Conservation (phyloP, 1,140 invertebrate species). For the Ganaspis sp. region DNA sequence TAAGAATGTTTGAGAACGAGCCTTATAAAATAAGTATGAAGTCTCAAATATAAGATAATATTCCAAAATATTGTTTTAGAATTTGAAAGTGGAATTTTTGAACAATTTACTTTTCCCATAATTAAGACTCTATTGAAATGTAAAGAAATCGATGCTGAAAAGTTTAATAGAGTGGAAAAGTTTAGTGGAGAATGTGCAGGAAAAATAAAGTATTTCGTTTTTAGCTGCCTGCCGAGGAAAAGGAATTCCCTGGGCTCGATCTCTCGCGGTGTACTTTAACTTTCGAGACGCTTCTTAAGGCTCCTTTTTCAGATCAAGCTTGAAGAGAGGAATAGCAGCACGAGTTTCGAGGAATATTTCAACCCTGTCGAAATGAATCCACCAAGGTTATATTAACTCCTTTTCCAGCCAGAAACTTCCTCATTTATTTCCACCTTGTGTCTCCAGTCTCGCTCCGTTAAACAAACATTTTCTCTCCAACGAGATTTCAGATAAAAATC, state of each 20-base stretch:
- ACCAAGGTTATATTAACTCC: conserved; percentile 24
- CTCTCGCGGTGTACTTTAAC: conserved; percentile 21
- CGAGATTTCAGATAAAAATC: conserved; percentile 15
- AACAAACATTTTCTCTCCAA: conserved; percentile 22
- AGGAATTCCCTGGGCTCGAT: conserved; percentile 15
- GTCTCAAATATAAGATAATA: neutral
- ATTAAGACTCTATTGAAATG: neutral
- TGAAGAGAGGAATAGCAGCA: neutral
- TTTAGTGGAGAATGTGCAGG: neutral
- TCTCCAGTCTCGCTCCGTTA: conserved; percentile 20
- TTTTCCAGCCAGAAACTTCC: conserved; percentile 27
- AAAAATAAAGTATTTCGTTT: conserved; percentile 13
- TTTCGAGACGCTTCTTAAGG: neutral
- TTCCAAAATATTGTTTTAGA: neutral
- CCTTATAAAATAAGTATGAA: too few relatives aligned
- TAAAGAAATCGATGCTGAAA: neutral
- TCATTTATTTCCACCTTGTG: conserved; percentile 26
- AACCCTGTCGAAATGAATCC: conserved; percentile 21
- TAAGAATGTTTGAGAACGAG: too few relatives aligned
- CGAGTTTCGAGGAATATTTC: conserved; percentile 30
- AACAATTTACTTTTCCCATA: neutral
- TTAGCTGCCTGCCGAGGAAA: neutral
- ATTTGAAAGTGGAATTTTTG: neutral
- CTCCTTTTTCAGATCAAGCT: conserved; percentile 20
- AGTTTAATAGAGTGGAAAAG: conserved; percentile 26